These are phyloP conservation scores for Scomberomorus guttatus DNA, from an alignment of 2,797 vertebrate genomes.

Conservation along the genomic window DNA sequence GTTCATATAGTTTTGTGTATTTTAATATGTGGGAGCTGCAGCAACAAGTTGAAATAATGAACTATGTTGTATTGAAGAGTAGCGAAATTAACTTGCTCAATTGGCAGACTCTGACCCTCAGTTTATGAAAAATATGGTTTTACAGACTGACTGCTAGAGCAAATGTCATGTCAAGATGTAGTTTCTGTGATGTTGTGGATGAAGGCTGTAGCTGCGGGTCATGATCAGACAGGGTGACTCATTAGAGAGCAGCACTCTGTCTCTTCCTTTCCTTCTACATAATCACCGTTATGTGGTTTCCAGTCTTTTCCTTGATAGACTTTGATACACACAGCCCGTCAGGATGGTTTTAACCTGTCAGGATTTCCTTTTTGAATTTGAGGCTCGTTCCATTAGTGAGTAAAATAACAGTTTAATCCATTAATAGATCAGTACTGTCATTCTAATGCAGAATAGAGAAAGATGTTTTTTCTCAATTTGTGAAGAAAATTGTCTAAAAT, in stretches of 20 bases:
- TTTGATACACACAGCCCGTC: constrained; percentile 15
- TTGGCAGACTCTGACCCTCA: constrained; percentile 10
- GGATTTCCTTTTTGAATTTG: constrained; percentile 10
- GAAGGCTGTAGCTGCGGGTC: constrained; percentile 42
- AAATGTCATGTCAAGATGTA: constrained; percentile 41
- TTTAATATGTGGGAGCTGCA: not conserved
- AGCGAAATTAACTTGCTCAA: not conserved
- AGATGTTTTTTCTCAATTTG: not conserved
- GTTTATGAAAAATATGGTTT: constrained; percentile 14
- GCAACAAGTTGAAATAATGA: not conserved
- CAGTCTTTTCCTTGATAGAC: constrained; percentile 43
- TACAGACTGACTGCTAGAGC: not conserved
- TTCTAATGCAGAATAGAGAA: not conserved
- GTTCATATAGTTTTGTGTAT: not conserved
- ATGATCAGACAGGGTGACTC: constrained; percentile 50
- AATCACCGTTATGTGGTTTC: constrained; percentile 56
- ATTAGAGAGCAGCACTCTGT: constrained; percentile 51
- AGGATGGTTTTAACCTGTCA: constrained; percentile 40
- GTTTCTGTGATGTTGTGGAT: constrained; percentile 32
- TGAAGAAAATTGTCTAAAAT: constrained; percentile 24
- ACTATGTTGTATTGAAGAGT: not conserved
- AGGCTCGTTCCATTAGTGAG: constrained; percentile 17
- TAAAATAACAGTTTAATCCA: constrained; percentile 1
- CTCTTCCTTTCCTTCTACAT: constrained; percentile 43
- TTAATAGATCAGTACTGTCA: constrained; percentile 13